phyloP scores from a whole-genome alignment of 2,888 invertebrate species.

The Plagiodera versicolora region DNA sequence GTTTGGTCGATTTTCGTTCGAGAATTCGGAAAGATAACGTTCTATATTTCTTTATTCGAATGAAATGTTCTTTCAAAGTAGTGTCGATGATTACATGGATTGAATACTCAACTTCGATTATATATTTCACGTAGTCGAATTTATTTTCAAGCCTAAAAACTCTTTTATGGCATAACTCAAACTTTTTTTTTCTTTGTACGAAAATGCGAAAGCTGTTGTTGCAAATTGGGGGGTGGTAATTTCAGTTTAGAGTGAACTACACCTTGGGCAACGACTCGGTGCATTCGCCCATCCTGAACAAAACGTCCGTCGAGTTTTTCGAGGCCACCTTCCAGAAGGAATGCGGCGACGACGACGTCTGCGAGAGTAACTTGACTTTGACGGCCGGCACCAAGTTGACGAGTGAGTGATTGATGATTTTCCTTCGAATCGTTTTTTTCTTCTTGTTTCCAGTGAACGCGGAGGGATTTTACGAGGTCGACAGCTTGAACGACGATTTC shows the following conservation, averaged over 20 bases:
- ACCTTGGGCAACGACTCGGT: conserved; percentile 74
- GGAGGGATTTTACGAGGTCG: conserved; percentile 41
- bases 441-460: conserved; percentile 49
- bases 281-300: conserved; percentile 85
- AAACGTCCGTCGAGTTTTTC: conserved; percentile 77
- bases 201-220: too few species aligned
- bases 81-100: too few species aligned
- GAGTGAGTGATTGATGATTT: conserved; percentile 45
- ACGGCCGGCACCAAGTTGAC: conserved; percentile 59
- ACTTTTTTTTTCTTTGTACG: too few species aligned
- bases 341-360: conserved; percentile 85
- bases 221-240: too few species aligned
- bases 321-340: conserved; percentile 88
- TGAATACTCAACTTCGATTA: too few species aligned
- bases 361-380: conserved; percentile 79
- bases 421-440: too few species aligned
- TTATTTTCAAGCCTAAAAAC: too few species aligned
- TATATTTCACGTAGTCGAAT: too few species aligned
- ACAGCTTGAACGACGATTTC: conserved; percentile 72
- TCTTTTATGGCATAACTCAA: too few species aligned
- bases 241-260: conserved; percentile 79
- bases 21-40: too few species aligned
- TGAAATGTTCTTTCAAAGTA: too few species aligned
- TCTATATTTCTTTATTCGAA: too few species aligned
- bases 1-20: conserved; percentile 14